phyloP scores from a whole-genome alignment of 2,797 vertebrate species.

The Hozukius guyotensis region DNA sequence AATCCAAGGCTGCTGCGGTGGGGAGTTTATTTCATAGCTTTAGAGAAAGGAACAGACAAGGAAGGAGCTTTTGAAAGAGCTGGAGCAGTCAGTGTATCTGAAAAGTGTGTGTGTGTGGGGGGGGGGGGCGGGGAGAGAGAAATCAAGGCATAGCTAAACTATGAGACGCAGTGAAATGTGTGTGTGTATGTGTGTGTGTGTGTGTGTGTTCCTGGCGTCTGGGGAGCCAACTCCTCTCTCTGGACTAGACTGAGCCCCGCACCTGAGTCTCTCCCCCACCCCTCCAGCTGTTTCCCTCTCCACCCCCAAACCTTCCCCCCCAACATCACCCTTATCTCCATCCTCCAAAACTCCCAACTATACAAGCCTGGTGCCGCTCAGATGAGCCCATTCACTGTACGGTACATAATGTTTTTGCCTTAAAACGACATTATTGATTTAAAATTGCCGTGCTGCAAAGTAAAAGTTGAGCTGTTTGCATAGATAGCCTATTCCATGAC shows the following conservation, averaged over 20 bases:
- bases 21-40: slow-evolving; percentile 57
- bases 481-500: slow-evolving; percentile 27
- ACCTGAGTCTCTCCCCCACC: slow-evolving; percentile 78
- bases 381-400: not conserved
- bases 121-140: not conserved
- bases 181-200: slow-evolving; percentile 18
- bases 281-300: slow-evolving; percentile 73
- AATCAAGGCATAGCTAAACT: slow-evolving; percentile 63
- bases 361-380: not conserved
- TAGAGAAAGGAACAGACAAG: slow-evolving; percentile 31
- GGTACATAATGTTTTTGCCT: slow-evolving; percentile 19
- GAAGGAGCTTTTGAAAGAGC: slow-evolving; percentile 48
- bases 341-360: slow-evolving; percentile 20
- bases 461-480: slow-evolving; percentile 28
- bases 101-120: not conserved
- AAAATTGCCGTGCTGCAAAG: slow-evolving; percentile 29
- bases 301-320: slow-evolving; percentile 15
- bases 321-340: not conserved
- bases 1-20: slow-evolving; percentile 43
- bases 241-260: slow-evolving; percentile 69
- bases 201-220: slow-evolving; percentile 52
- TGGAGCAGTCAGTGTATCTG: slow-evolving; percentile 29
- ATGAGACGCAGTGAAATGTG: slow-evolving; percentile 32
- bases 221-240: slow-evolving; percentile 69
- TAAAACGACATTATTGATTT: slow-evolving; percentile 30